Conservation (phyloP, 2,113 vertebrate species). For the Ammodytes dubius region DNA sequence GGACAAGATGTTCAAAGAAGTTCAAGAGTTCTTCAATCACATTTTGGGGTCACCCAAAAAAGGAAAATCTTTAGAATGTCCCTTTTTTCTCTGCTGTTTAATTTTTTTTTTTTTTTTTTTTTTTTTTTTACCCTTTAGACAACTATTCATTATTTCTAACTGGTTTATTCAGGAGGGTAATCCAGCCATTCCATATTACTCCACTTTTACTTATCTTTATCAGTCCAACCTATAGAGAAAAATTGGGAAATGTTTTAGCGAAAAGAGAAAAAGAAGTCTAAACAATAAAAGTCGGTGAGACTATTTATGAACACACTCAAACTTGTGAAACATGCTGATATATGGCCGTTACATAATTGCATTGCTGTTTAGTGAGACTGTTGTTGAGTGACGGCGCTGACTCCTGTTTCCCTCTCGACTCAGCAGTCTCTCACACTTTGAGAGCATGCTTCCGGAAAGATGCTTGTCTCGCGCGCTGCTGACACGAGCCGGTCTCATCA, state of each 20-base stretch:
- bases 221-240: too few species aligned
- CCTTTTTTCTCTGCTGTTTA: too few species aligned
- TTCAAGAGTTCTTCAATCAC: too few species aligned
- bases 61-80: too few species aligned
- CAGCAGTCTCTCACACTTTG: conserved; percentile 52
- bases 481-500: conserved; percentile 51
- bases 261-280: neutral
- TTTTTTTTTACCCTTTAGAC: too few species aligned
- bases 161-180: too few species aligned
- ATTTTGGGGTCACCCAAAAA: too few species aligned
- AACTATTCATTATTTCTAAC: neutral
- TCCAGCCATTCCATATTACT: neutral
- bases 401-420: conserved; percentile 37
- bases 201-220: neutral
- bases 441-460: conserved; percentile 48
- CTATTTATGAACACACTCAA: neutral
- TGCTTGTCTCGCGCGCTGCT: conserved; percentile 42
- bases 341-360: conserved; percentile 21
- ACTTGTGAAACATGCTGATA: conserved; percentile 25
- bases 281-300: neutral
- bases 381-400: conserved; percentile 21
- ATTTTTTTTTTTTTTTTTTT: too few species aligned
- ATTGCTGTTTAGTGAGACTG: neutral
- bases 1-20: too few species aligned
- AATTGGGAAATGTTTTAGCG: neutral